Conservation (phyloP, 1,140 invertebrate genomes). For the Augochlora pura region DNA sequence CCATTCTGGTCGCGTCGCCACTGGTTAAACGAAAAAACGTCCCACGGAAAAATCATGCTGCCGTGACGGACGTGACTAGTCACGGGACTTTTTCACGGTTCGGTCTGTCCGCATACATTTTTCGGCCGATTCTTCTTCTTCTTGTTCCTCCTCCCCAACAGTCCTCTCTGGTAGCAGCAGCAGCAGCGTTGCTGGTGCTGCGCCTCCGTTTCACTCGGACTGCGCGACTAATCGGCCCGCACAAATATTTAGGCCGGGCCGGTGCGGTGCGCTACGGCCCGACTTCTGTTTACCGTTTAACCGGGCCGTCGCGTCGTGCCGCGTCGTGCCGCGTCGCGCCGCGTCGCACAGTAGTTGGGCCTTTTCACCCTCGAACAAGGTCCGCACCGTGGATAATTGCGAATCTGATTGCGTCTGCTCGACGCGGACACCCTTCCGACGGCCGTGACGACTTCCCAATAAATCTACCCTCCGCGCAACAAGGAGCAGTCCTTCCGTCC, state of each 20-base stretch:
- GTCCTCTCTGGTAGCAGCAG: too few relatives aligned
- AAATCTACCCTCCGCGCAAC: conserved; percentile 26
- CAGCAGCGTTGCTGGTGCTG: conserved; percentile 26
- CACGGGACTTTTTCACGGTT: conserved; percentile 31
- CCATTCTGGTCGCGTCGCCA: background rate
- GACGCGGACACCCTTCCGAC: conserved; percentile 17
- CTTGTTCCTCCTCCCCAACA: background rate
- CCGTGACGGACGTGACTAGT: conserved; percentile 39
- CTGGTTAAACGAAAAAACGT: background rate
- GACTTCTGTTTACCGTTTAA: conserved; percentile 56
- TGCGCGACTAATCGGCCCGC: conserved; percentile 69
- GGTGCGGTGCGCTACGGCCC: conserved; percentile 1
- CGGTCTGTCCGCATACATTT: background rate
- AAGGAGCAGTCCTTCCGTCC: conserved; percentile 18
- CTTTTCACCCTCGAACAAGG: conserved; percentile 28
- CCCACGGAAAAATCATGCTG: conserved; percentile 32
- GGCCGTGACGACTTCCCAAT: conserved; percentile 44
- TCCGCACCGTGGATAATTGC: conserved; percentile 62
- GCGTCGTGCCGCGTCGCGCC: conserved; percentile 30
- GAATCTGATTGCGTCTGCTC: conserved; percentile 55
- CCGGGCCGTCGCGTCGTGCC: conserved; percentile 39
- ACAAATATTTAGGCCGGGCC: conserved; percentile 68
- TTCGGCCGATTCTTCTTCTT: background rate
- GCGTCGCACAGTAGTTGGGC: conserved; percentile 61
- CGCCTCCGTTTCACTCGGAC: conserved; percentile 19